Base-by-base conservation (phyloP, 2,888 invertebrate species). In the Pomacea canaliculata region DNA sequence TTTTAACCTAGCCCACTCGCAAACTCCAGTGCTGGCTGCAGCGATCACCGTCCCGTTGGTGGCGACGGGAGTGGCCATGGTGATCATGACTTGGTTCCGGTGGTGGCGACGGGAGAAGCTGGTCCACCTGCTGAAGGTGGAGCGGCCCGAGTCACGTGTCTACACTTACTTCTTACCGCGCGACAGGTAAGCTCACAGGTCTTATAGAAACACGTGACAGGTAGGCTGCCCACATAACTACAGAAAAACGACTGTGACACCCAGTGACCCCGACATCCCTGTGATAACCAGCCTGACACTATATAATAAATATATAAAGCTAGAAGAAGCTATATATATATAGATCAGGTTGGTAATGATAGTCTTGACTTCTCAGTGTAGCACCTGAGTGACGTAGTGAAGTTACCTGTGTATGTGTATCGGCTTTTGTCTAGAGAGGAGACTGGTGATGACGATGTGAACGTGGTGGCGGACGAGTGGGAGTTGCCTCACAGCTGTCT, bases 401-500 rank as follows among this genome's bases (percentile, higher is more conserved):
- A 56, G 7, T 10, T 56, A 16, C 10, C 51, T 16, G 51, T 56
- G 51, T 16, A 7, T 56, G 4, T 16, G 16, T 56, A 13, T 16
- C 16, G 51, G 10, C 51, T 56, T 71, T 18, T 71, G 66, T 68
- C 67, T 18, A 56, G 60, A 65, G 60, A 66, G 8, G 66, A 65
- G 51, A 51, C 51, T 19, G 27, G n/a, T 23, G 66, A 9, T 48
- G 66, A 16, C 37, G 70, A 73, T 62, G 76, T 73, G 27, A 70
- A 83, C 37, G 80, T 83, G 0, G 85, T 85, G 23, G 77, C 84
- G 12, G 86, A 86, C 73, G 81, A 81, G n/a, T 88, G 88, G 88
- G 88, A 88, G 71, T 75, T 88, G 4, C 86, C 88, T 1, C 82
- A 83, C 70, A 79, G 80, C 19, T 83, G 83, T 77, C 77, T 88